Evolutionary conservation across 2,888 invertebrate genomes (phyloP), one percentile per base, ranked within the genome.

Genomic region (Meiosimyza platycephala): DNA sequence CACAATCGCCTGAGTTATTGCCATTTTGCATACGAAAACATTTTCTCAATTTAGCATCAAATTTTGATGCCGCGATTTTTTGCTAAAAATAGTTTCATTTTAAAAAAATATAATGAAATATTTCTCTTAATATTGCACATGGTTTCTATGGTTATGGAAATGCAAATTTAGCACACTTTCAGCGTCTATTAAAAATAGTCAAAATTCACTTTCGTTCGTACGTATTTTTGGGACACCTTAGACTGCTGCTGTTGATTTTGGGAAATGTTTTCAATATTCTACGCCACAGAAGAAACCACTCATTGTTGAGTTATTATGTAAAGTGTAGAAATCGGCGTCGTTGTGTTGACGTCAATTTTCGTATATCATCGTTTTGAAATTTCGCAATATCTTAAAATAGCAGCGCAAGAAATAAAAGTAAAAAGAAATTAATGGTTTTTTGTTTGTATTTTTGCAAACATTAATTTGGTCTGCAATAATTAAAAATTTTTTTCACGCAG

Each of bases 351-450:
- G 59, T 60, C 59, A 60, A 60, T 60, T 60, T 60, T 15, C 22
- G 22, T 22, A 28, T 60, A 15, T 60, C 28, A 28, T 7, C 22
- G 4, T 60, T 28, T 28, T 12, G 28, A 28, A 60, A 60, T 60
- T 60, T 60, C 15, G 59, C 33, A 60, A 60, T 60, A 28, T 60
- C 59, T 60, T 18, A 60, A 60, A 60, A 60, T 60, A 60, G 59
- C 59, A 22, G 9, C 28, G 40, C 40, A 40, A 40, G 9, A 40
- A 40, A 28, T 28, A 18, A 28, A 28, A 18, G 22, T 28, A 28
- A 28, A 28, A 28, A 28, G 28, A 28, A 28, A 28, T 60, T 60
- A 12, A 60, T 59, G 15, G 22, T 60, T 60, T 60, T 60, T 60
- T 15, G 22, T 59, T 28, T 28, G 28, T 28, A 60, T 60, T 12